Base-by-base conservation (phyloP, 2,113 vertebrate species). In the Gymnobelideus leadbeateri region DNA sequence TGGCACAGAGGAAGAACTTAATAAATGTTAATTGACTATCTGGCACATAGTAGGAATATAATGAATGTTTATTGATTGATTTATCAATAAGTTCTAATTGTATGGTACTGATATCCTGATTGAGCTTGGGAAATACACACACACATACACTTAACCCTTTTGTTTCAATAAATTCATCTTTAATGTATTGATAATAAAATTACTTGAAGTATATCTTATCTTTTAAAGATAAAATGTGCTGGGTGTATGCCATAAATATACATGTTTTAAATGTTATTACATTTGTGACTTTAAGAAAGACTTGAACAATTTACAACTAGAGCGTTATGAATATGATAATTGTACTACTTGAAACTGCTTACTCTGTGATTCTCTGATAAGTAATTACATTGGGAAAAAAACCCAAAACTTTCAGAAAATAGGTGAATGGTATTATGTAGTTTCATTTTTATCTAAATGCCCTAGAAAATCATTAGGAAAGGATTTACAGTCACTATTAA, bases 161-260 rank as follows among this genome's bases (percentile, higher is more conserved):
- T 93, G 77, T 91, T 92, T 91, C 23, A 37, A 37, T 21, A 91
- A 3, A 0, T 46, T 37, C 10, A 47, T 53, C 26, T 68, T 89
- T 37, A 50, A n/a, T 16, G 89, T 95, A 16, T 0, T 1, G 12
- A 89, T 50, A 94, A 91, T 89, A 92, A n/a, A n/a, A n/a, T n/a
- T n/a, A n/a, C n/a, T n/a, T n/a, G n/a, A n/a, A n/a, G n/a, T n/a
- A n/a, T n/a, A n/a, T n/a, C n/a, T n/a, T n/a, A n/a, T n/a, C 0
- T 11, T 93, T 93, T 93, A n/a, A 77, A 25, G 46, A 92, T 91
- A 91, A 94, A 92, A 94, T 57, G 1, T 91, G 6, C 23, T 91
- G 0, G 84, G 12, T 77, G 2, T 8, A 77, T 91, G 19, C 1
- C 43, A 90, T 37, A 95, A 92, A 92, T 37, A 31, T 51, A 89